A percentile compares a stretch with the other conserved stretches of the same genome.
Evolutionary conservation across 2,113 vertebrate species (phyloP).

Genomic region (Nyctereutes procyonoides): DNA sequence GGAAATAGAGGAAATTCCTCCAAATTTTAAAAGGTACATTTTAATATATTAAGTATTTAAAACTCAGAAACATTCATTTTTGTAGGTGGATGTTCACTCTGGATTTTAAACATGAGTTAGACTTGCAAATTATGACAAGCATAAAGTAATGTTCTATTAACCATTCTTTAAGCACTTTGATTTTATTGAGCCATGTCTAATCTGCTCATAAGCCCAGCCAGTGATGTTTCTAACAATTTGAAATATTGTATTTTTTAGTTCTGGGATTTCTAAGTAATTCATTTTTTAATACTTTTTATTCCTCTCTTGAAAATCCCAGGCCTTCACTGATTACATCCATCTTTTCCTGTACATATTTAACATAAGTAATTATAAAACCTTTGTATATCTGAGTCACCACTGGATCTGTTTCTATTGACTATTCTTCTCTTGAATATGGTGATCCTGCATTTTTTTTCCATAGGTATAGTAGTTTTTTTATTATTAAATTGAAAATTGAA

Average conservation of each 20-base stretch:
- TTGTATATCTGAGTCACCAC: background rate
- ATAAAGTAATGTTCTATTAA: background rate
- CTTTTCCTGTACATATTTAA: background rate
- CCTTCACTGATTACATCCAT: background rate
- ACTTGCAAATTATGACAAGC: background rate
- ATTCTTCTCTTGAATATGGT: background rate
- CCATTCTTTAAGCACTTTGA: background rate
- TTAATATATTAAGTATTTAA: background rate
- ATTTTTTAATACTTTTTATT: background rate
- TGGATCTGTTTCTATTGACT: background rate
- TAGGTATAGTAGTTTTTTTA: background rate
- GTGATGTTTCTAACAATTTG: background rate
- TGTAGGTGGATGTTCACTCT: background rate
- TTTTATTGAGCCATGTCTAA: background rate
- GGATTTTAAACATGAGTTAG: background rate
- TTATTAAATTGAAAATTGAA: background rate
- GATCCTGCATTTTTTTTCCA: background rate
- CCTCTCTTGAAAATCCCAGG: background rate
- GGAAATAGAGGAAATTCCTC: background rate
- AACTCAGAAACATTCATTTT: background rate
- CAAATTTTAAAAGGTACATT: background rate
- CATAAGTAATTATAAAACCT: background rate
- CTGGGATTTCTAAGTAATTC: background rate
- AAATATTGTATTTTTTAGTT: background rate
- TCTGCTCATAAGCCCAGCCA: background rate